phyloP scores from a whole-genome alignment of 2,797 vertebrate species.

The Lycodopsis pacificus region DNA sequence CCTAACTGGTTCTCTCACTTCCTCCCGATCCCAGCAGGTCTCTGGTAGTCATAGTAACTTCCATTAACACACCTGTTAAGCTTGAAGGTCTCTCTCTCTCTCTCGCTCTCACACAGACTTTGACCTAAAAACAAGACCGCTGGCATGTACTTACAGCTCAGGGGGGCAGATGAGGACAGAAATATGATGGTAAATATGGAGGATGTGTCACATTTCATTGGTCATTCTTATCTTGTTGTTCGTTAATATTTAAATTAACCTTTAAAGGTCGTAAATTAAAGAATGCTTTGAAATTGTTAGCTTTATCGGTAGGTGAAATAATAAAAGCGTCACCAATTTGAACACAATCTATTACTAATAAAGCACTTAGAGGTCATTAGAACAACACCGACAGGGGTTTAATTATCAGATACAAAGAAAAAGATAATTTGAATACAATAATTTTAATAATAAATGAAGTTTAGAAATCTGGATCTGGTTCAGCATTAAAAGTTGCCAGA shows the following conservation, averaged over 20 bases:
- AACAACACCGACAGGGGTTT: not conserved
- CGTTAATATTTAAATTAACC: not conserved
- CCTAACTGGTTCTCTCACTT: conserved; percentile 51
- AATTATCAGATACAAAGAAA: not conserved
- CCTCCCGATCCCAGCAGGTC: conserved; percentile 66
- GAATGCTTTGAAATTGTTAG: not conserved
- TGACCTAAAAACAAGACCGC: conserved; percentile 4
- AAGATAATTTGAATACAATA: not conserved
- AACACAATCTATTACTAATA: not conserved
- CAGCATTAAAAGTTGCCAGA: not conserved
- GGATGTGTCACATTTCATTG: not conserved
- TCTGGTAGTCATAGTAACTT: conserved; percentile 78
- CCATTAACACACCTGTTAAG: conserved; percentile 83
- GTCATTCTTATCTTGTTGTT: not conserved
- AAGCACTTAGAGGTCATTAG: not conserved
- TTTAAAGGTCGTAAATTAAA: not conserved
- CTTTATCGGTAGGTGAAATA: not conserved
- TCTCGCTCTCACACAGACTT: conserved; percentile 20
- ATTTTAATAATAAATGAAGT: not conserved
- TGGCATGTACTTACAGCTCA: conserved; percentile 26
- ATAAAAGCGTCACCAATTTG: not conserved
- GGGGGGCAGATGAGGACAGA: not conserved
- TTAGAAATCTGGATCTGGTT: not conserved
- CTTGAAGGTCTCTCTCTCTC: conserved; percentile 49
- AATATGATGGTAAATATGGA: not conserved